Conservation (phyloP, 2,797 vertebrate genomes). For the Aselliscus stoliczkanus region DNA sequence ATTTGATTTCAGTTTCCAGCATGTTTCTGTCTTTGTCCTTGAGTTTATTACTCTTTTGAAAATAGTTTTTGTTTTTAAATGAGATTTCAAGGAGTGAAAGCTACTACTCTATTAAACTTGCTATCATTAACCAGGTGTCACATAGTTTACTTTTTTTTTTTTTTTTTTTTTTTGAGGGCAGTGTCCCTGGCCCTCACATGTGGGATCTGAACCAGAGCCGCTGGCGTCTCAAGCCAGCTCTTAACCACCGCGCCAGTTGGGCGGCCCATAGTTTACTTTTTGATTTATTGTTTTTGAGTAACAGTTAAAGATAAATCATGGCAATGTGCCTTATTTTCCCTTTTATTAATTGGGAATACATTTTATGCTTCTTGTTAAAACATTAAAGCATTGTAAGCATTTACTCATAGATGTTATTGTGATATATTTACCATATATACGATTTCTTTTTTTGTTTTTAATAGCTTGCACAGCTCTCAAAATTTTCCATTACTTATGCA, state of each 20-base stretch:
- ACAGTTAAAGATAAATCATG: neutral
- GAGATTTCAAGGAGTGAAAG: neutral
- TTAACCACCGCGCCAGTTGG: no score
- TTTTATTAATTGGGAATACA: neutral
- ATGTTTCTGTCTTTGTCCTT: neutral
- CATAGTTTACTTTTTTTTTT: no score
- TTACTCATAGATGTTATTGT: neutral
- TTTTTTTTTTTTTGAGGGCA: no score
- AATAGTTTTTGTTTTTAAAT: neutral
- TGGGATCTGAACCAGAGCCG: no score
- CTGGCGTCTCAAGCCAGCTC: no score
- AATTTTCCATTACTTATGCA: neutral
- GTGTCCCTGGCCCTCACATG: no score
- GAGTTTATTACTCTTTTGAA: neutral
- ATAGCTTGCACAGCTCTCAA: neutral
- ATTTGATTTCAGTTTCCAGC: neutral
- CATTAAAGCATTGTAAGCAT: neutral
- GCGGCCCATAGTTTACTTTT: neutral
- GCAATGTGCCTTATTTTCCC: neutral
- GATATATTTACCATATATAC: neutral
- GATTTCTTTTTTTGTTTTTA: neutral
- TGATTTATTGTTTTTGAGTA: neutral
- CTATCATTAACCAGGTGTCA: no score
- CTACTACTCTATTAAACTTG: no score
- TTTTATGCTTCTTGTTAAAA: neutral